Conservation (phyloP, 2,888 invertebrate species). For the Tiliacea aurago region DNA sequence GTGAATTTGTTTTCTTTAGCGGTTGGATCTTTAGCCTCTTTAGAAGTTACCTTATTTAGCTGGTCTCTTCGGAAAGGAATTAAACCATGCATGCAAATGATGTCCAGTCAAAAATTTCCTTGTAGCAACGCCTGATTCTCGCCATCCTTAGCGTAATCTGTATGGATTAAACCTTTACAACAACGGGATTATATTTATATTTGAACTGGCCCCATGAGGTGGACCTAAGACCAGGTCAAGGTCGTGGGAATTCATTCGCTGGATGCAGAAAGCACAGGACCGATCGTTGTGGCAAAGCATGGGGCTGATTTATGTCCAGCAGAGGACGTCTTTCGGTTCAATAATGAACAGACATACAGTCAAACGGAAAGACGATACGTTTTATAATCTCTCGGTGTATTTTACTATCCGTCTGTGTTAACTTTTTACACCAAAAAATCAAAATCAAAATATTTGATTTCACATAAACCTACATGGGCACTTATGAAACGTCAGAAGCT, state of each 20-base stretch:
- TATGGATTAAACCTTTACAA: background rate
- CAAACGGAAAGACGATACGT: background rate
- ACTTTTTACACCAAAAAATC: too few relatives aligned
- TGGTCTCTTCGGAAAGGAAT: background rate
- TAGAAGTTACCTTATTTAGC: background rate
- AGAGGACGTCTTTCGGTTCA: too few relatives aligned
- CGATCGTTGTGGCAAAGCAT: too few relatives aligned
- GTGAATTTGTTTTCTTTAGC: background rate
- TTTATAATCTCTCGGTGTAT: background rate
- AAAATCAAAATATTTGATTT: too few relatives aligned
- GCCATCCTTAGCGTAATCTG: background rate
- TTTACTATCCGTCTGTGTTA: too few relatives aligned
- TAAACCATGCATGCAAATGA: background rate
- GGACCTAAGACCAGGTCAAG: background rate
- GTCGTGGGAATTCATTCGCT: background rate
- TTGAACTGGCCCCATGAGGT: too few relatives aligned
- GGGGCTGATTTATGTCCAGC: too few relatives aligned
- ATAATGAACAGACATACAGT: background rate
- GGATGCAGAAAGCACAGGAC: too few relatives aligned
- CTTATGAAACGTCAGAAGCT: too few relatives aligned
- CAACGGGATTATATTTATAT: background rate
- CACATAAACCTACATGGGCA: too few relatives aligned
- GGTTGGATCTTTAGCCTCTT: too few relatives aligned
- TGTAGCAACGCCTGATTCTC: background rate
- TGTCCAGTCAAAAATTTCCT: background rate